phyloP scores from a whole-genome alignment of 2,888 invertebrate species.

The Acanthosepion esculentum region DNA sequence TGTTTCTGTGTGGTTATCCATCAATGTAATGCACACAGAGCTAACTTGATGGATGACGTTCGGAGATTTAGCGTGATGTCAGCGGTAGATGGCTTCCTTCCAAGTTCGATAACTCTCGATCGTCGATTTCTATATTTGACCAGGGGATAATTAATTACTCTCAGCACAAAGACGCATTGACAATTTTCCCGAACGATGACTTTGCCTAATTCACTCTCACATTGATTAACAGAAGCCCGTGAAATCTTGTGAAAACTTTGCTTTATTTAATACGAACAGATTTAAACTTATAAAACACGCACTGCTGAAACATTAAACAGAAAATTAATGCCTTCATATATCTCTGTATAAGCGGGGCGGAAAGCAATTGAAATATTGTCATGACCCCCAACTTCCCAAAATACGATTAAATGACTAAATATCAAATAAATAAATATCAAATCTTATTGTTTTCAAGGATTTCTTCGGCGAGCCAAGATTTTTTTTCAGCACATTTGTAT shows the following conservation, averaged over 20 bases:
- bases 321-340: too few relatives aligned
- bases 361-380: too few relatives aligned
- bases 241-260: neutral
- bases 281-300: neutral
- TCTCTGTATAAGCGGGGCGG: too few relatives aligned
- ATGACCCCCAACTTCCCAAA: too few relatives aligned
- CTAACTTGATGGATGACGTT: neutral
- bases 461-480: too few relatives aligned
- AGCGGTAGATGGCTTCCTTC: neutral
- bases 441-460: too few relatives aligned
- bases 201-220: neutral
- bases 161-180: neutral
- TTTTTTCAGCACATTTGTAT: too few relatives aligned
- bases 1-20: neutral
- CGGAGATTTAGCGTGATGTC: neutral
- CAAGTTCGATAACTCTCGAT: slow-evolving; percentile 33
- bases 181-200: neutral
- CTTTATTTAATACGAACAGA: neutral
- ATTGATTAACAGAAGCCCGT: neutral
- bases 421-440: too few relatives aligned
- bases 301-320: neutral
- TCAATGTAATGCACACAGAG: neutral
- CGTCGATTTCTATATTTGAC: slow-evolving; percentile 20
- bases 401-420: too few relatives aligned
- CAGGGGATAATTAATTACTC: neutral